Conservation (phyloP, 1,140 invertebrate genomes). For the Microplitis demolitor region DNA sequence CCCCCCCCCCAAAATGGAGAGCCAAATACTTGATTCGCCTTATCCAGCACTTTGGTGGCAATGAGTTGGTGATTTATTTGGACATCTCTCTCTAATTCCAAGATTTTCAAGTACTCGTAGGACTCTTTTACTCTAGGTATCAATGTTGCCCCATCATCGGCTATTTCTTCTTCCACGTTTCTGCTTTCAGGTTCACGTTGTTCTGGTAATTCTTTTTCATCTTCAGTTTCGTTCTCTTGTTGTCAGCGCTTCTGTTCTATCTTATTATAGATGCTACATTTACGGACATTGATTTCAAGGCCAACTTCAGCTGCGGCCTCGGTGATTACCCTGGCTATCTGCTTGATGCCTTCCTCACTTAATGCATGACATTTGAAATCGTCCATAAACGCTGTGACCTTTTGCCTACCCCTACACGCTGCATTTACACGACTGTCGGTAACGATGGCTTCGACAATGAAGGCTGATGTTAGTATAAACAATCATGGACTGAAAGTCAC, state of each 20-base stretch:
- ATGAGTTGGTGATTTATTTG: not conserved
- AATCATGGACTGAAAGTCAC: conserved; percentile 35
- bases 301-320: conserved; percentile 28
- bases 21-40: too few relatives aligned
- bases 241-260: not conserved
- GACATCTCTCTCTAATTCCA: not conserved
- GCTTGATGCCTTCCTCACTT: conserved; percentile 16
- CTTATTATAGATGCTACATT: conserved; percentile 31
- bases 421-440: conserved; percentile 18
- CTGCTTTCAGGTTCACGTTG: too few relatives aligned
- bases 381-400: conserved; percentile 36
- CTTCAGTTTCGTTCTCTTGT: not conserved
- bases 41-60: too few relatives aligned
- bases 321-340: not conserved
- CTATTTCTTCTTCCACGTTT: too few relatives aligned
- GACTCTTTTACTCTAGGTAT: too few relatives aligned
- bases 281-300: conserved; percentile 26
- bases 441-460: conserved; percentile 24
- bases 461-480: conserved; percentile 31
- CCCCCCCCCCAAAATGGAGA: too few relatives aligned
- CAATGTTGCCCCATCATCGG: too few relatives aligned
- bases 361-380: conserved; percentile 36
- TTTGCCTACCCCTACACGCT: conserved; percentile 27
- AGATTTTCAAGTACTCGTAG: not conserved
- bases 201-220: not conserved